Evolutionary conservation across 2,888 invertebrate species (phyloP), one percentile per base, ranked within the genome.

Genomic region (Deilephila elpenor): DNA sequence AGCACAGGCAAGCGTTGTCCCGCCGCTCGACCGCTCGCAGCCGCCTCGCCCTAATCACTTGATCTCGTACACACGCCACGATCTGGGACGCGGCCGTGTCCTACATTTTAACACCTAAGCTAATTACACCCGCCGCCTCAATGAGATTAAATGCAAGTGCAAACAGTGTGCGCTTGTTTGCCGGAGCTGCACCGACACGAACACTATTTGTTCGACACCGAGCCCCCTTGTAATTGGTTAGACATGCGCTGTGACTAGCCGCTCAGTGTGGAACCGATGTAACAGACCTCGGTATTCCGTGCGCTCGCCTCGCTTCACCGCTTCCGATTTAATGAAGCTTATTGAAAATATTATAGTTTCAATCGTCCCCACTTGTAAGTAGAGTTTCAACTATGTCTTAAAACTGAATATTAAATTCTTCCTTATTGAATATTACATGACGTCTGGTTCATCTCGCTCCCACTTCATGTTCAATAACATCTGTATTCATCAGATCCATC

Each of bases 71-170:
- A 17, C 44, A 25, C 32, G 20, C 44, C 25, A 17, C 51, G 67
- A 44, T 51, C 25, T 67, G 25, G 64, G 6, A 44, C 67, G 67
- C 44, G 67, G 25, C 67, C 67, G 44, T 67, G 67, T 25, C 67
- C 67, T 51, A 67, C 67, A 67, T 67, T 51, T 62, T 25, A 67
- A 67, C 44, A 64, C 67, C 67, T 67, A 67, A 67, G 67, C 44
- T 67, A 67, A 67, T 67, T 67, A 67, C 25, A 14, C 67, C 14
- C 25, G 20, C n/a, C 25, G 44, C 44, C 25, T 32, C 32, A 67
- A 67, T 25, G 44, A 67, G 44, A 51, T 67, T 67, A 44, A 67
- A 67, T 67, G 67, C 44, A 20, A 44, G 20, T 67, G 44, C 67
- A 67, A 37, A 67, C 67, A 67, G 67, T 51, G 11, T 5, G 25